Percentiles rank a stretch among this genome's conserved stretches.
Conservation (phyloP, 1,140 invertebrate species). For the Drosophila jambulina region DNA sequence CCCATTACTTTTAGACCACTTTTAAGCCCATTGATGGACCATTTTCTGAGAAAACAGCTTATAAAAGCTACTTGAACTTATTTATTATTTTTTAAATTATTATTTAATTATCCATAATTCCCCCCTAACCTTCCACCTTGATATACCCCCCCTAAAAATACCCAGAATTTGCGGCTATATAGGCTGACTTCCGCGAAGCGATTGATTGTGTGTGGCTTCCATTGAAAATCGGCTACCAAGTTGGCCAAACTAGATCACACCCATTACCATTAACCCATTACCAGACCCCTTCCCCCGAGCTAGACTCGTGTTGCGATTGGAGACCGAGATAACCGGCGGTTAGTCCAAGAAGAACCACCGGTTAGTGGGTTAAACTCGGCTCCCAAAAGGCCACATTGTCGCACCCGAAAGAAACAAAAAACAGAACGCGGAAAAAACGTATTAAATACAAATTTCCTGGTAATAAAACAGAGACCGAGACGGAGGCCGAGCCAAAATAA, state of each 20-base stretch:
- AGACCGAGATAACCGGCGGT: slow-evolving; percentile 14
- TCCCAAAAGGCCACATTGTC: slow-evolving; percentile 44
- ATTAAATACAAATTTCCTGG: slow-evolving; percentile 83
- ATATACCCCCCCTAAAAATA: background rate
- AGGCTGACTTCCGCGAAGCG: slow-evolving; percentile 34
- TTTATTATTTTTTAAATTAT: no score
- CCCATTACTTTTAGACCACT: no score
- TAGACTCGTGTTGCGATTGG: slow-evolving; percentile 31
- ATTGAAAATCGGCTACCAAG: slow-evolving; percentile 50
- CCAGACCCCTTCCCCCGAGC: background rate
- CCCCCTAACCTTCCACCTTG: background rate
- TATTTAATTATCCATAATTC: background rate
- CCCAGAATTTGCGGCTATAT: slow-evolving; percentile 16
- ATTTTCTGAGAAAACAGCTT: no score
- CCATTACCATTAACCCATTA: slow-evolving; percentile 6
- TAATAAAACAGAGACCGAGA: slow-evolving; percentile 60
- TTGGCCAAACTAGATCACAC: slow-evolving; percentile 21
- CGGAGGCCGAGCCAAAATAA: slow-evolving; percentile 68
- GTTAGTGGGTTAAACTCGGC: slow-evolving; percentile 42
- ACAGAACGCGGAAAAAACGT: slow-evolving; percentile 74
- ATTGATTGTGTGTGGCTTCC: slow-evolving; percentile 53
- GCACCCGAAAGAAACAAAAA: slow-evolving; percentile 52
- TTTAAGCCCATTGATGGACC: no score
- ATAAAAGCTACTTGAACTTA: no score
- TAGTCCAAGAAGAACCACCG: slow-evolving; percentile 13